A percentile compares a stretch with the other conserved stretches of the same genome.
Conservation (phyloP, 2,888 invertebrate genomes). For the Nomada hirtipes region DNA sequence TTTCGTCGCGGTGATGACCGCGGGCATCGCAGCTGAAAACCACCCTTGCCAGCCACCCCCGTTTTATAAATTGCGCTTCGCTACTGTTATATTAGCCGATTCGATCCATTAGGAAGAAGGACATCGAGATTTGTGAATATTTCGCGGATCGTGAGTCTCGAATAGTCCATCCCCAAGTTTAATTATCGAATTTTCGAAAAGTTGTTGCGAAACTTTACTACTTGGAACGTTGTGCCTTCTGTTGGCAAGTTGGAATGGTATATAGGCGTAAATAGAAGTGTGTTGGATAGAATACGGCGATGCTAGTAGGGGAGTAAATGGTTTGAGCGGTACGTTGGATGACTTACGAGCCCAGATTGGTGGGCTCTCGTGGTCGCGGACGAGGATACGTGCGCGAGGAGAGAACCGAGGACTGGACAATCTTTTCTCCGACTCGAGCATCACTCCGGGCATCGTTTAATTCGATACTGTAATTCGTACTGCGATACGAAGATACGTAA, state of each 20-base stretch:
- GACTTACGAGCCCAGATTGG: slow-evolving; percentile 4
- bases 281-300: neutral
- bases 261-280: neutral
- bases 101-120: neutral
- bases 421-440: slow-evolving; percentile 38
- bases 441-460: neutral
- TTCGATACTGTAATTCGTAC: too few relatives aligned
- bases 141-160: neutral
- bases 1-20: slow-evolving; percentile 18
- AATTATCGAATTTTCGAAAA: neutral
- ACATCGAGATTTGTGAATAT: neutral
- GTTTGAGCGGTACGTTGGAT: neutral
- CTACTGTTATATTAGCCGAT: neutral
- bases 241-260: neutral
- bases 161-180: neutral
- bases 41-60: slow-evolving; percentile 38
- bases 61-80: too few relatives aligned
- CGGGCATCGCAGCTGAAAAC: slow-evolving; percentile 29
- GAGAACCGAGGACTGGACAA: slow-evolving; percentile 44
- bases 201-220: neutral
- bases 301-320: too few relatives aligned
- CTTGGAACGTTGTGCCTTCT: neutral
- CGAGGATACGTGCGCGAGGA: slow-evolving; percentile 30
- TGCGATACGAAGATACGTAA: too few relatives aligned
- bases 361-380: neutral